phyloP scores from a whole-genome alignment of 2,113 vertebrate species.

The Xerus inauris region DNA sequence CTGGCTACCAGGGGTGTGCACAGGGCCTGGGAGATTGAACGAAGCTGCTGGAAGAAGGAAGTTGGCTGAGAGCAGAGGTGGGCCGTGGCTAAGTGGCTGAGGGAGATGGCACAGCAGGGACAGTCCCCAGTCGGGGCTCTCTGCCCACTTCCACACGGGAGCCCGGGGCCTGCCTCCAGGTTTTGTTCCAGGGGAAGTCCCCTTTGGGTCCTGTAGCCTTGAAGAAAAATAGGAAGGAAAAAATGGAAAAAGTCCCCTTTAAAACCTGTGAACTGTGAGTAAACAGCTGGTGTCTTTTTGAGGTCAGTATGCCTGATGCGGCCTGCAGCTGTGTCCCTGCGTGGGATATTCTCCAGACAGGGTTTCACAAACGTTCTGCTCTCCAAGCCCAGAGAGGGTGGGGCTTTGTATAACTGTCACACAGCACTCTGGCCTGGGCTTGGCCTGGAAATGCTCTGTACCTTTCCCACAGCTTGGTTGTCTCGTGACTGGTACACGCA shows the following conservation, averaged over 20 bases:
- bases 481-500: too few relatives aligned
- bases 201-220: neutral
- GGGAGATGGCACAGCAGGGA: too few relatives aligned
- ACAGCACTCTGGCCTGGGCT: too few relatives aligned
- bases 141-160: too few relatives aligned
- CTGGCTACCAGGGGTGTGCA: neutral
- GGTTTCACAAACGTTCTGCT: neutral
- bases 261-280: neutral
- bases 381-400: neutral
- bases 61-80: neutral
- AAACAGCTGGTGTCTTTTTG: neutral
- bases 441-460: too few relatives aligned
- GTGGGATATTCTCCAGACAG: neutral
- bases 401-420: neutral
- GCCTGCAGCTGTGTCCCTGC: too few relatives aligned
- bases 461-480: too few relatives aligned
- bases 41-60: slow-evolving; percentile 11
- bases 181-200: neutral
- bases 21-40: neutral
- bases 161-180: too few relatives aligned
- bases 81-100: too few relatives aligned
- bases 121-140: too few relatives aligned
- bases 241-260: neutral
- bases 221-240: neutral
- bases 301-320: neutral